Evolutionary conservation across 2,797 vertebrate genomes (phyloP).

Genomic region (Columba guinea): DNA sequence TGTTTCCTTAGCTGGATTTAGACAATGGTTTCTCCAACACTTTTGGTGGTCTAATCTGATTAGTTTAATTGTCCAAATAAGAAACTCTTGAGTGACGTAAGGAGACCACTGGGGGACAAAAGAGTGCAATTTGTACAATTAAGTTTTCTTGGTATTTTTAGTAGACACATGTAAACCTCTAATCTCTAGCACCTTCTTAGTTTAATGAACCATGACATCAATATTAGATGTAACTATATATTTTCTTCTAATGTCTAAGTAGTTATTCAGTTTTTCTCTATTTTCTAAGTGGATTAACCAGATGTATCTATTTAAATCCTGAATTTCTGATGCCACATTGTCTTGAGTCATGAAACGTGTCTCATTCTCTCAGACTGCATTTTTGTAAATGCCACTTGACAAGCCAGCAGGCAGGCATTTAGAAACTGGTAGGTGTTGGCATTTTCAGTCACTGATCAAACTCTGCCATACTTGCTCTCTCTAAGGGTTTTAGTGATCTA

Average conservation of each 20-base stretch:
- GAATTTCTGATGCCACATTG: neutral
- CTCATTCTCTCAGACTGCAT: neutral
- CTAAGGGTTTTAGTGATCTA: neutral
- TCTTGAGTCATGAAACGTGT: neutral
- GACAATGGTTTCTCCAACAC: neutral
- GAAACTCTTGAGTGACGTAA: neutral
- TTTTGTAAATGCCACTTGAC: neutral
- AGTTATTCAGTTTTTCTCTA: neutral
- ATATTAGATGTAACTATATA: neutral
- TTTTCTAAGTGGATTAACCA: neutral
- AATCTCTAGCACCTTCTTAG: neutral
- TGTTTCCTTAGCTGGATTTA: neutral
- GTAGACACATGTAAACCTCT: neutral
- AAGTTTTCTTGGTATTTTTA: neutral
- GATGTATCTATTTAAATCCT: neutral
- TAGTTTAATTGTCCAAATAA: neutral
- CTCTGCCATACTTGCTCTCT: neutral
- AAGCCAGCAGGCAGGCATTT: neutral
- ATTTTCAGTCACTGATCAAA: neutral
- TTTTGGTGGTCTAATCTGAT: neutral
- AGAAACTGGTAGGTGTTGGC: neutral
- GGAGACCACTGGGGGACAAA: rapidly evolving
- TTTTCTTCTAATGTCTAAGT: neutral
- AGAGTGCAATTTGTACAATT: neutral
- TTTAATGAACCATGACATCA: neutral